Evolutionary conservation across 2,113 vertebrate genomes (phyloP).

Genomic region (Naja naja): DNA sequence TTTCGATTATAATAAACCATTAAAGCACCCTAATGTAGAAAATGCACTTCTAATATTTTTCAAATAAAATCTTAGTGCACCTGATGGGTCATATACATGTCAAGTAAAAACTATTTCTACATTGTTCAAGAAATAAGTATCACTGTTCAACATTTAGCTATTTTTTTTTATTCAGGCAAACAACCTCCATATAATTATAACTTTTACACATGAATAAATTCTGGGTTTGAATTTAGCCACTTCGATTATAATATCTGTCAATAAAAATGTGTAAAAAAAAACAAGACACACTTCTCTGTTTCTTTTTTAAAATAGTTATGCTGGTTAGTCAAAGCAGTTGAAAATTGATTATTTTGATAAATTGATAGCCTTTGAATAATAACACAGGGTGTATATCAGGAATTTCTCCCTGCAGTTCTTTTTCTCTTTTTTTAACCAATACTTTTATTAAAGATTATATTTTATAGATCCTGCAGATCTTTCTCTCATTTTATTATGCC

Average conservation of each 20-base stretch:
- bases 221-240: neutral
- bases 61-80: neutral
- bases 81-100: neutral
- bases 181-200: neutral
- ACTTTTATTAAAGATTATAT: neutral
- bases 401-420: neutral
- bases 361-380: neutral
- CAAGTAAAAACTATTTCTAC: neutral
- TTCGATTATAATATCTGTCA: neutral
- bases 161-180: neutral
- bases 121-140: neutral
- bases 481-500: neutral
- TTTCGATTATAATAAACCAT: neutral
- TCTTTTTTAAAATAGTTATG: neutral
- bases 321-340: neutral
- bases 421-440: neutral
- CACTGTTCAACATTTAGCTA: neutral
- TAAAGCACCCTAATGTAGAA: neutral
- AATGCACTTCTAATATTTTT: neutral
- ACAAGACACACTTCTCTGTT: neutral
- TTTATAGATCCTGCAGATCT: neutral
- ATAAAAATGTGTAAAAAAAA: neutral
- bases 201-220: neutral
- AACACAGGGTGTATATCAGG: too few species aligned
- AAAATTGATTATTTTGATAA: neutral